Percentiles rank a stretch among this genome's conserved stretches.
phyloP scores from a whole-genome alignment of 2,113 vertebrate species.

The Ginglymostoma cirratum region DNA sequence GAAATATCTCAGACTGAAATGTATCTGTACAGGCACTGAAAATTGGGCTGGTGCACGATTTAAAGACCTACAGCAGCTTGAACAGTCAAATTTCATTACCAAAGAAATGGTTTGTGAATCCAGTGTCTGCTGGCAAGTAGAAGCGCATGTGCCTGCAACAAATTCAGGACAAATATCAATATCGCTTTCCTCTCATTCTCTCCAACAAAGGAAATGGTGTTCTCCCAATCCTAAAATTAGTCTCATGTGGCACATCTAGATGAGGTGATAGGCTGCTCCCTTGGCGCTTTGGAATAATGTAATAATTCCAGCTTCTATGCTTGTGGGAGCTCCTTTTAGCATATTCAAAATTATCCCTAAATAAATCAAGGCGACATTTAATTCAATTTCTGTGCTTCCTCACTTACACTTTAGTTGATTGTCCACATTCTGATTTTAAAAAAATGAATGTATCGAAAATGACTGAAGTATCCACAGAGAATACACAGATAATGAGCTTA shows the following conservation, averaged over 20 bases:
- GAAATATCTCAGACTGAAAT: neutral
- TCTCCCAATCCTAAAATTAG: neutral
- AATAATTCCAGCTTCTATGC: neutral
- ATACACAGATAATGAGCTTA: neutral
- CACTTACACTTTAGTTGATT: neutral
- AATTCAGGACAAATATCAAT: neutral
- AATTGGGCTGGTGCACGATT: neutral
- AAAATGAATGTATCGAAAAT: neutral
- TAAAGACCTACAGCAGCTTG: neutral
- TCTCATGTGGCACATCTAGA: neutral
- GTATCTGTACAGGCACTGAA: neutral
- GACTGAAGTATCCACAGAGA: neutral
- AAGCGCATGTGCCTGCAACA: neutral
- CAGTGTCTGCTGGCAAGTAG: neutral
- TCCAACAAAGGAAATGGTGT: neutral
- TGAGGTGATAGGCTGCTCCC: neutral
- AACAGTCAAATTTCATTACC: neutral
- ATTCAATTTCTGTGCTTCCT: neutral
- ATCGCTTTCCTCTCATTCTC: neutral
- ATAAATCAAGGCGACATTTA: neutral
- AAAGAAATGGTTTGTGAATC: neutral
- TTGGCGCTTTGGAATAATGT: neutral
- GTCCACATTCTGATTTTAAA: neutral
- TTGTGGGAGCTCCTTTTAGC: neutral
- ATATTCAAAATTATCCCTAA: neutral